These are phyloP conservation scores for Drosophila neotestacea DNA, from an alignment of 2,888 invertebrate species.

Conservation along the genomic window DNA sequence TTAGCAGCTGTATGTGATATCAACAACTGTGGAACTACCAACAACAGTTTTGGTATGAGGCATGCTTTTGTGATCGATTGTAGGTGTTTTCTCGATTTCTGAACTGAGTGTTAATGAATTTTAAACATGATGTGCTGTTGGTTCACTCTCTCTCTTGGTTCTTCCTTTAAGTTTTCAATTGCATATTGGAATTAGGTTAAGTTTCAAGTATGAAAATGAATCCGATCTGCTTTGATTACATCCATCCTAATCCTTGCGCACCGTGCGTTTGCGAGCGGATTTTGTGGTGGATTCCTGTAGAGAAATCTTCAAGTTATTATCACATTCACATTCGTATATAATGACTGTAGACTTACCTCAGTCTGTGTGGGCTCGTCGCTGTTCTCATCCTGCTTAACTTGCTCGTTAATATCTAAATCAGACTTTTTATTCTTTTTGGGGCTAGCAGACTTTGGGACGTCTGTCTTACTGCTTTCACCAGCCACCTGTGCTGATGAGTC, in stretches of 20 bases:
- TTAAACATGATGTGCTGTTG: slow-evolving; percentile 33
- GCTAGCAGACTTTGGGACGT: slow-evolving; percentile 71
- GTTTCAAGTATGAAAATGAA: slow-evolving; percentile 41
- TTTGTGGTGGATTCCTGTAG: slow-evolving; percentile 72
- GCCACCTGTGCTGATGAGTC: slow-evolving; percentile 50
- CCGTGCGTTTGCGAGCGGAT: slow-evolving; percentile 81
- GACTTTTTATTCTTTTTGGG: slow-evolving; percentile 84
- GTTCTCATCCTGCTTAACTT: slow-evolving; percentile 53
- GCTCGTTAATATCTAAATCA: slow-evolving; percentile 84
- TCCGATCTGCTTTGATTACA: slow-evolving; percentile 26
- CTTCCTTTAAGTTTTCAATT: slow-evolving; percentile 15
- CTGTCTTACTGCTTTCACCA: slow-evolving; percentile 54
- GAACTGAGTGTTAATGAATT: slow-evolving; percentile 30
- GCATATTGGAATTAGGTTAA: slow-evolving; percentile 54
- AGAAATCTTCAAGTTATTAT: not conserved
- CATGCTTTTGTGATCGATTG: slow-evolving; percentile 17
- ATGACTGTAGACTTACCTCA: slow-evolving; percentile 61
- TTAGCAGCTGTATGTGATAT: slow-evolving; percentile 50
- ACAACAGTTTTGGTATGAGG: slow-evolving; percentile 46
- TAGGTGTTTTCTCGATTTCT: slow-evolving; percentile 33
- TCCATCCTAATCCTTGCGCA: slow-evolving; percentile 80
- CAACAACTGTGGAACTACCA: slow-evolving; percentile 45
- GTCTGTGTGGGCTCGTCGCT: slow-evolving; percentile 75
- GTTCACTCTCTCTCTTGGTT: slow-evolving; percentile 13
- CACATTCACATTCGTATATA: not conserved